A percentile compares a stretch with the other conserved stretches of the same genome.
phyloP scores from a whole-genome alignment of 2,888 invertebrate genomes.

The Drosophila bunnanda region DNA sequence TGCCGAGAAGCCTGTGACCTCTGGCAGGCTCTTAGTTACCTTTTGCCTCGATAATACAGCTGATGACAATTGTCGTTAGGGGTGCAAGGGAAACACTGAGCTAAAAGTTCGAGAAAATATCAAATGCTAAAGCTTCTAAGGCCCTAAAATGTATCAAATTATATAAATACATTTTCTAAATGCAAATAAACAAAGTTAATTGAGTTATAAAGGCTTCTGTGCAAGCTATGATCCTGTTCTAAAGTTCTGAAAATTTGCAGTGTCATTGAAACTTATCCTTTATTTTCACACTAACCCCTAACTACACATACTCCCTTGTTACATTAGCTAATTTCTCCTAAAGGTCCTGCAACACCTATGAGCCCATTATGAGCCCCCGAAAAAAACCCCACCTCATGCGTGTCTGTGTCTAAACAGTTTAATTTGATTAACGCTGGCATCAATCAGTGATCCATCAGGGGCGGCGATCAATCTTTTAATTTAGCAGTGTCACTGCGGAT shows the following conservation, averaged over 20 bases:
- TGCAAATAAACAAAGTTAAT: neutral
- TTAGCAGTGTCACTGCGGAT: slow-evolving; percentile 32
- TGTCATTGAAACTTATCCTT: neutral
- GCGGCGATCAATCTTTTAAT: slow-evolving; percentile 40
- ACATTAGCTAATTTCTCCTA: neutral
- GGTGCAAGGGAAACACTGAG: slow-evolving; percentile 34
- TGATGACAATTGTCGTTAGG: slow-evolving; percentile 74
- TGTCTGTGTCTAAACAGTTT: slow-evolving; percentile 27
- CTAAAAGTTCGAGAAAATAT: slow-evolving; percentile 1
- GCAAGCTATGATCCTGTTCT: neutral
- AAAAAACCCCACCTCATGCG: neutral
- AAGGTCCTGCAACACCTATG: neutral
- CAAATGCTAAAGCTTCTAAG: neutral
- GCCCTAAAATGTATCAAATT: neutral
- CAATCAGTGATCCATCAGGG: slow-evolving; percentile 38
- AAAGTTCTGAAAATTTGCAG: neutral
- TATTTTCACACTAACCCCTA: neutral
- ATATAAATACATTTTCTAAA: neutral
- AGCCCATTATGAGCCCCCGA: neutral
- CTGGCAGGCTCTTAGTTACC: slow-evolving; percentile 59
- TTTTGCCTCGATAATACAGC: slow-evolving; percentile 59
- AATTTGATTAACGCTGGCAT: slow-evolving; percentile 42
- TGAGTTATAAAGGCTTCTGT: neutral
- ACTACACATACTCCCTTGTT: neutral
- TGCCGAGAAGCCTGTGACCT: slow-evolving; percentile 13